Evolutionary conservation across 2,888 invertebrate species (phyloP).

Genomic region (Cylindroiulus punctatus): DNA sequence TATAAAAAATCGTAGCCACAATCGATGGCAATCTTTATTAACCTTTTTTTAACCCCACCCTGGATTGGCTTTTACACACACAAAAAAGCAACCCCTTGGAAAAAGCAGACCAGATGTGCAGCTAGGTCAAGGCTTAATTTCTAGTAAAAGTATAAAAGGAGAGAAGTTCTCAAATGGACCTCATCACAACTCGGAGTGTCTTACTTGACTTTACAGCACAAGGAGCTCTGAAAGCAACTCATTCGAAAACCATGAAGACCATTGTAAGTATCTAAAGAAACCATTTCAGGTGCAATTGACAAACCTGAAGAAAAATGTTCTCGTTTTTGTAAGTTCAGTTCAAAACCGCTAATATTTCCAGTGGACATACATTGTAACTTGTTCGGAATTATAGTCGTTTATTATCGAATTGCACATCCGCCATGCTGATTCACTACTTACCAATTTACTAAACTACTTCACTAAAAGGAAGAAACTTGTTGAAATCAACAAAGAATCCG

Average conservation of each 20-base stretch:
- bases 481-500: no score
- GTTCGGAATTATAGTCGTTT: no score
- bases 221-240: not conserved
- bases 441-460: no score
- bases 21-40: conserved; percentile 24
- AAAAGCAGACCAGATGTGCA: not conserved
- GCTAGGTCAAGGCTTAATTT: conserved; percentile 42
- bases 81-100: conserved; percentile 27
- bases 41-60: conserved; percentile 39
- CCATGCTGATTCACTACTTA: no score
- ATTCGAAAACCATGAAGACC: conserved; percentile 35
- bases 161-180: conserved; percentile 12
- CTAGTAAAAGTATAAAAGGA: conserved; percentile 30
- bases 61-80: not conserved
- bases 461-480: no score
- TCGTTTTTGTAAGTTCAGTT: no score
- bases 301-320: no score
- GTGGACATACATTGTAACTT: not conserved
- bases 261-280: conserved; percentile 29
- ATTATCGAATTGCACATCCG: no score
- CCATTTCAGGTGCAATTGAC: no score
- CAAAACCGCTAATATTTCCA: no score
- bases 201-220: not conserved
- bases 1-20: not conserved
- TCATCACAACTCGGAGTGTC: conserved; percentile 33